phyloP scores from a whole-genome alignment of 1,140 invertebrate genomes.

The Metopolophium dirhodum region DNA sequence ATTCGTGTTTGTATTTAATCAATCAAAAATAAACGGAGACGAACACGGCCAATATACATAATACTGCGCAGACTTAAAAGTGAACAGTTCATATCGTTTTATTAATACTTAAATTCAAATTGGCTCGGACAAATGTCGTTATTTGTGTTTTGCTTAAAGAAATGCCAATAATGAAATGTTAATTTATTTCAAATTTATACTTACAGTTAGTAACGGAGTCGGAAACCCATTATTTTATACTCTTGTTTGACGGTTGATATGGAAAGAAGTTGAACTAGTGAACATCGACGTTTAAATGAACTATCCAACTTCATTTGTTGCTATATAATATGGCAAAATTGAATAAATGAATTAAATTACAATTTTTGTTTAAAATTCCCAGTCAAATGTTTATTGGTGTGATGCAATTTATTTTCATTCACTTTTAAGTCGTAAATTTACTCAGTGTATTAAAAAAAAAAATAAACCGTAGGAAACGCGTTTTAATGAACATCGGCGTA shows the following conservation, averaged over 20 bases:
- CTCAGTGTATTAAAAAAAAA: not conserved
- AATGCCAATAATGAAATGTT: not conserved
- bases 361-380: not conserved
- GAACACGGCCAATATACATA: not conserved
- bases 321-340: not conserved
- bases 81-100: not conserved
- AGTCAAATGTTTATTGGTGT: not conserved
- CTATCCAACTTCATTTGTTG: not conserved
- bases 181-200: not conserved
- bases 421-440: conserved; percentile 2
- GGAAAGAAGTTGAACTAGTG: not conserved
- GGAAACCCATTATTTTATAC: not conserved
- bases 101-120: not conserved
- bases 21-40: not conserved
- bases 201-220: not conserved
- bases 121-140: not conserved
- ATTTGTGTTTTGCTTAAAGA: not conserved
- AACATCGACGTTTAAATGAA: conserved; percentile 1
- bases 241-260: not conserved
- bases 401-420: not conserved
- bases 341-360: not conserved
- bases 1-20: not conserved
- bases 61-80: not conserved
- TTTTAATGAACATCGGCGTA: not conserved
- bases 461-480: not conserved